phyloP scores from a whole-genome alignment of 2,113 vertebrate species.

The Bettongia penicillata region DNA sequence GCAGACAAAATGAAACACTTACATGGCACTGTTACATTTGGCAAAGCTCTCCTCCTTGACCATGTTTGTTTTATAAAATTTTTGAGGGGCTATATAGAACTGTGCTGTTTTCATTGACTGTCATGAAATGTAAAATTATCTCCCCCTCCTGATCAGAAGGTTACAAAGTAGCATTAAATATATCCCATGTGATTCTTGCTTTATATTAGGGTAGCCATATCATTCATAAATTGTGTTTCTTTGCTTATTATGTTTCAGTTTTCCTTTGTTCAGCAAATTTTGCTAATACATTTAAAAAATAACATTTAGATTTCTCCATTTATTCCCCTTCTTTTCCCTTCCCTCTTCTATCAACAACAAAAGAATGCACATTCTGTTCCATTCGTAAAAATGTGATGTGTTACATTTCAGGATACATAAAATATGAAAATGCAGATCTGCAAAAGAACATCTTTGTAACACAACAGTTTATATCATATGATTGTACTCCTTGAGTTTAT shows the following conservation, averaged over 20 bases:
- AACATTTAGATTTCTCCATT: constrained; percentile 17
- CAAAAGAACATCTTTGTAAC: background rate
- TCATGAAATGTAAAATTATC: constrained; percentile 15
- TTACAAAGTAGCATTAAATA: constrained; percentile 31
- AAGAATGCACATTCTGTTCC: background rate
- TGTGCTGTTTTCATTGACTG: constrained; percentile 37
- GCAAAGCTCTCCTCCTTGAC: constrained; percentile 55
- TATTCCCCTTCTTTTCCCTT: background rate
- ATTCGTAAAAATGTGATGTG: constrained; percentile 5
- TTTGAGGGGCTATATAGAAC: constrained; percentile 10
- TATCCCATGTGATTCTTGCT: background rate
- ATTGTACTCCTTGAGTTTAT: background rate
- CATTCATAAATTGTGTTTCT: background rate
- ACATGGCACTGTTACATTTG: constrained; percentile 24
- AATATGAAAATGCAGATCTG: background rate
- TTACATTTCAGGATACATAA: constrained; percentile 3
- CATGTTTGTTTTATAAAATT: constrained; percentile 31
- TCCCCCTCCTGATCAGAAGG: constrained; percentile 15
- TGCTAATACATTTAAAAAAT: background rate
- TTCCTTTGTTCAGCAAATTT: constrained; percentile 22
- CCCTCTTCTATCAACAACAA: constrained; percentile 3
- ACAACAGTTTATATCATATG: background rate
- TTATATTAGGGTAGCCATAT: constrained; percentile 7
- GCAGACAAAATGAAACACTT: background rate
- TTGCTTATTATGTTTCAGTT: background rate